Evolutionary conservation across 2,888 invertebrate genomes (phyloP).

Genomic region (Ichneumoninae sp.): DNA sequence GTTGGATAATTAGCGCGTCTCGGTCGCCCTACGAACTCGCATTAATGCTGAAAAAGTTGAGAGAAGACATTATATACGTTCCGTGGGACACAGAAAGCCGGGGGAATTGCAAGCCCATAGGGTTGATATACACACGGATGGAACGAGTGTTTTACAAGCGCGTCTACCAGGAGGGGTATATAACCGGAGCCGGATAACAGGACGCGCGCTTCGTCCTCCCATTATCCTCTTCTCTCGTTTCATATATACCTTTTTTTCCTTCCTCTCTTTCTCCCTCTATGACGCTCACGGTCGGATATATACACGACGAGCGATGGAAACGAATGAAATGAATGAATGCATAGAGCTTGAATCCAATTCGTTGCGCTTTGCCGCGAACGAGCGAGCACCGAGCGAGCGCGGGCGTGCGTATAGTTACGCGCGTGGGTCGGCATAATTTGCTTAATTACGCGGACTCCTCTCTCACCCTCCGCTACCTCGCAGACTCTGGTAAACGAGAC

Average conservation of each 20-base stretch:
- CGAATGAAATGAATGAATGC: conserved; percentile 73
- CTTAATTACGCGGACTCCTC: conserved; percentile 75
- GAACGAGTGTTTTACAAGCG: conserved; percentile 9
- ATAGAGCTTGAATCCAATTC: conserved; percentile 71
- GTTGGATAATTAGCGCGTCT: not conserved
- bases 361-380: conserved; percentile 67
- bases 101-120: conserved; percentile 1
- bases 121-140: conserved; percentile 43
- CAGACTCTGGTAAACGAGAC: conserved; percentile 28
- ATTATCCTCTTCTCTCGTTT: conserved; percentile 46
- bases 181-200: conserved; percentile 8
- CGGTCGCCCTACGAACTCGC: not conserved
- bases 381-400: conserved; percentile 58
- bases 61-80: conserved; percentile 2
- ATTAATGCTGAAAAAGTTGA: conserved; percentile 1
- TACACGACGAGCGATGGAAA: conserved; percentile 51
- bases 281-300: conserved; percentile 35
- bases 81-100: conserved; percentile 36
- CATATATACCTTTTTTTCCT: conserved; percentile 24
- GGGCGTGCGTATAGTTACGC: conserved; percentile 43
- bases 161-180: conserved; percentile 8
- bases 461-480: conserved; percentile 18
- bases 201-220: conserved; percentile 20
- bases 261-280: not conserved
- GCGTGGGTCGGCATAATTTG: conserved; percentile 79